Base-by-base conservation (phyloP, 2,797 vertebrate genomes). In the Borostomias antarcticus region DNA sequence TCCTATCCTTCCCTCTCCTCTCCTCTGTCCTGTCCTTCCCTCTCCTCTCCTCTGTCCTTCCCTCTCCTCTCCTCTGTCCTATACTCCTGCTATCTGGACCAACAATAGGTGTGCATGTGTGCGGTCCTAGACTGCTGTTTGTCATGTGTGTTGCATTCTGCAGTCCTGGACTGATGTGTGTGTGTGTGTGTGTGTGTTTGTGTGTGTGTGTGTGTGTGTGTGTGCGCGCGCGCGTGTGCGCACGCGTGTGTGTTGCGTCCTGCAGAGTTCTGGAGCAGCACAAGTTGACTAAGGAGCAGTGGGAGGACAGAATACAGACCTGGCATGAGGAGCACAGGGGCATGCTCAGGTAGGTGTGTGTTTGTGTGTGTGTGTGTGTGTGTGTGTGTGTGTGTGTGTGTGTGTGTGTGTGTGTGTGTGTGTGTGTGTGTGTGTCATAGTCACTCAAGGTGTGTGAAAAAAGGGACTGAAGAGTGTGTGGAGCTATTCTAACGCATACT, bases 261-360 rank as follows among this genome's bases (percentile, higher is more conserved):
- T 77, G 66, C 59, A 99, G 97, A 29, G 96, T 99, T 75, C 89
- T 98, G 82, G 97, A 99, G 82, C 97, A 99, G 68, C 96, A 99
- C 89, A 99, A 98, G 86, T 86, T 99, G 81, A 98, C 97, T 43
- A 98, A 98, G 90, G 97, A 99, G 58, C 96, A 99, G 64, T 98
- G 97, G 97, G 97, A 99, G 89, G 96, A 98, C 89, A 93, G 96
- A 83, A 98, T 99, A 93, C 97, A 99, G 86, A 96, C 93, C 32
- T 99, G 96, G 97, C 97, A 99, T 15, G 95, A 98, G 85, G 97
- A 99, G 43, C 96, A 99, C 80, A 92, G 94, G 70, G 93, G 96
- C 82, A 95, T 98, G 95, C 89, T 99, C 75, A 95, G 96, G 97
- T 97, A 8, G 30, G 50, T 35, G 2, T 26, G 29, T 64, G 61